A percentile compares a stretch with the other conserved stretches of the same genome.
phyloP scores from a whole-genome alignment of 1,140 invertebrate genomes.

The Bombus balteatus region DNA sequence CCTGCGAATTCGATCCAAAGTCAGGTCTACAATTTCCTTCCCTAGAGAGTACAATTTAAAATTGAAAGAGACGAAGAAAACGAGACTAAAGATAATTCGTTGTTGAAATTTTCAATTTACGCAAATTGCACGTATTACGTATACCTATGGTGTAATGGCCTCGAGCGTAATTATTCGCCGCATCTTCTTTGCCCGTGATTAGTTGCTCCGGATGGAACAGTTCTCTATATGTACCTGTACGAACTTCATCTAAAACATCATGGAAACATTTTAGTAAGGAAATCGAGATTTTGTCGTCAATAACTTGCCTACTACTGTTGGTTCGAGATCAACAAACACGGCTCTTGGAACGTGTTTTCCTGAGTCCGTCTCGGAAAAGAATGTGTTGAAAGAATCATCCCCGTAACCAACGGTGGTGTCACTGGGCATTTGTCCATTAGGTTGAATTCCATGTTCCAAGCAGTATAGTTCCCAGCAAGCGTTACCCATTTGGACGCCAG shows the following conservation, averaged over 20 bases:
- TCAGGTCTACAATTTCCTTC: conserved; percentile 82
- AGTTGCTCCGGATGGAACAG: conserved; percentile 87
- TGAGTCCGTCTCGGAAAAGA: conserved; percentile 85
- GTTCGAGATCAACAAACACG: conserved; percentile 86
- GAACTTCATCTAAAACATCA: conserved; percentile 83
- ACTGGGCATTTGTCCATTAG: conserved; percentile 84
- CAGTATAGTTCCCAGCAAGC: conserved; percentile 87
- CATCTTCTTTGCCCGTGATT: conserved; percentile 88
- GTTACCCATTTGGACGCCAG: conserved; percentile 89
- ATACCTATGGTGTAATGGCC: conserved; percentile 85
- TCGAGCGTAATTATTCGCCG: conserved; percentile 78
- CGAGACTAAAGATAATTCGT: not conserved
- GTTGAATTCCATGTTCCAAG: conserved; percentile 87
- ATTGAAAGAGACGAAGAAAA: not conserved
- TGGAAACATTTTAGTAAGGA: not conserved
- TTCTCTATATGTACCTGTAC: conserved; percentile 86
- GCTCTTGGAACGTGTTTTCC: conserved; percentile 85
- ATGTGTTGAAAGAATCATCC: conserved; percentile 86
- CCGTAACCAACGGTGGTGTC: conserved; percentile 77
- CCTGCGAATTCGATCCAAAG: conserved; percentile 76
- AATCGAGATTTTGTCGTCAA: not conserved
- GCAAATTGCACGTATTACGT: conserved; percentile 21
- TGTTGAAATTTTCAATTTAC: not conserved
- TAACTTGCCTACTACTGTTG: conserved; percentile 84
- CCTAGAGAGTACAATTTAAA: conserved; percentile 75